Percentiles rank a stretch among this genome's conserved stretches.
Conservation (phyloP, 2,797 vertebrate genomes). For the Arrhamphus sclerolepis region DNA sequence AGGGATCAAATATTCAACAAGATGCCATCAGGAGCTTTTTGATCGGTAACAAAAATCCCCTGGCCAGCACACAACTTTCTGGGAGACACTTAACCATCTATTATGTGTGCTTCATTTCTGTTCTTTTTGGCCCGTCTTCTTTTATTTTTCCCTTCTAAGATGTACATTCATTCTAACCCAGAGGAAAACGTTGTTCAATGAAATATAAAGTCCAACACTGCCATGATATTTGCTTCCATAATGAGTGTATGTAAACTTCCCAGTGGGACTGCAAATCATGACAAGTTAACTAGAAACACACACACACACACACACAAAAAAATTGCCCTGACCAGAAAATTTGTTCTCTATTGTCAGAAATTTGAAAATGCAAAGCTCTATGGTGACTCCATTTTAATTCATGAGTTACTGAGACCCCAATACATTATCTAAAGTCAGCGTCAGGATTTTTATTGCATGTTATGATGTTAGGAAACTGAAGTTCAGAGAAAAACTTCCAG, state of each 20-base stretch:
- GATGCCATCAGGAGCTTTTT: no score
- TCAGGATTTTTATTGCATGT: constrained; percentile 40
- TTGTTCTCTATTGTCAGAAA: constrained; percentile 28
- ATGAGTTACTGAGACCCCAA: constrained; percentile 46
- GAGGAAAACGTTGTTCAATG: no score
- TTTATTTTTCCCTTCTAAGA: no score
- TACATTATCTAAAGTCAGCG: constrained; percentile 41
- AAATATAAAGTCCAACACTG: background rate
- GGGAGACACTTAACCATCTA: no score
- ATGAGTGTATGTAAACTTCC: background rate
- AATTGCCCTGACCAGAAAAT: constrained; percentile 17
- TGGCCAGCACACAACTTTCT: no score
- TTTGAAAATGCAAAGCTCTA: constrained; percentile 25
- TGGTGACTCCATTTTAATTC: constrained; percentile 35
- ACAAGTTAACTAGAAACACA: constrained; percentile 18
- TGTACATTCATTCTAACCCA: no score
- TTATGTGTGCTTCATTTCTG: no score
- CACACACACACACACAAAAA: no score
- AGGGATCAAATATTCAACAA: no score
- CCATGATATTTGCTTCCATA: background rate
- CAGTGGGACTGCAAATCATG: constrained; percentile 12
- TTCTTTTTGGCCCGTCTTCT: no score
- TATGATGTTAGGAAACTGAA: constrained; percentile 11
- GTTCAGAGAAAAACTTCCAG: constrained; percentile 19
- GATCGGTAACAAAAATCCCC: no score